phyloP scores from a whole-genome alignment of 2,888 invertebrate genomes.

The Acleris laterana region DNA sequence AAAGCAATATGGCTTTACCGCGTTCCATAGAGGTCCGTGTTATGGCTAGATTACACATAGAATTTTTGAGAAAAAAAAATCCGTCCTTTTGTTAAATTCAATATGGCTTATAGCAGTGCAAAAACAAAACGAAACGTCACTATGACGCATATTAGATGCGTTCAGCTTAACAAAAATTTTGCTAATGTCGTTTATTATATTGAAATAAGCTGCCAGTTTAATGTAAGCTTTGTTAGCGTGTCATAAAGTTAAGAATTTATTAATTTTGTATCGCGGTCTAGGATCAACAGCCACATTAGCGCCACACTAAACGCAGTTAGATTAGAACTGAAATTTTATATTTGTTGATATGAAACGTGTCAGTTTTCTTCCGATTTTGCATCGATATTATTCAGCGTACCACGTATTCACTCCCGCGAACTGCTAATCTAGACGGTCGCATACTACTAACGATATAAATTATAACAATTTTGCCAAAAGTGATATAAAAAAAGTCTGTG shows the following conservation, averaged over 20 bases:
- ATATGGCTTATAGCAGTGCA: background rate
- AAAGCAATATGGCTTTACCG: too few relatives aligned
- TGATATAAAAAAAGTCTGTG: background rate
- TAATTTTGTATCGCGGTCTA: background rate
- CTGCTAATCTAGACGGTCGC: background rate
- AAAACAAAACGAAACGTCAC: conserved; percentile 29
- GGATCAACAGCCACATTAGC: background rate
- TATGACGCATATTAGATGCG: conserved; percentile 7
- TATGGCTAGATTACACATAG: too few relatives aligned
- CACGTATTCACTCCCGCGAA: conserved; percentile 21
- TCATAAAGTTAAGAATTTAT: background rate
- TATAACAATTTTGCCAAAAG: background rate
- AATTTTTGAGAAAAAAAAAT: too few relatives aligned
- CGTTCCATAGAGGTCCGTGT: too few relatives aligned
- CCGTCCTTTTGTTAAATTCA: too few relatives aligned
- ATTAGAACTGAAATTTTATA: conserved; percentile 28
- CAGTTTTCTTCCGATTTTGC: conserved; percentile 11
- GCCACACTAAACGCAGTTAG: conserved; percentile 1
- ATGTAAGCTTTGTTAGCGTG: fast-evolving
- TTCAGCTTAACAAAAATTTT: background rate
- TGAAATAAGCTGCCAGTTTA: background rate
- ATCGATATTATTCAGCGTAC: conserved; percentile 20
- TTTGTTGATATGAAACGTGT: conserved; percentile 36
- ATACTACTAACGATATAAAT: background rate
- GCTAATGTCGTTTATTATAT: background rate